phyloP scores from a whole-genome alignment of 2,888 invertebrate genomes.

The Drosophila pseudotakahashii region DNA sequence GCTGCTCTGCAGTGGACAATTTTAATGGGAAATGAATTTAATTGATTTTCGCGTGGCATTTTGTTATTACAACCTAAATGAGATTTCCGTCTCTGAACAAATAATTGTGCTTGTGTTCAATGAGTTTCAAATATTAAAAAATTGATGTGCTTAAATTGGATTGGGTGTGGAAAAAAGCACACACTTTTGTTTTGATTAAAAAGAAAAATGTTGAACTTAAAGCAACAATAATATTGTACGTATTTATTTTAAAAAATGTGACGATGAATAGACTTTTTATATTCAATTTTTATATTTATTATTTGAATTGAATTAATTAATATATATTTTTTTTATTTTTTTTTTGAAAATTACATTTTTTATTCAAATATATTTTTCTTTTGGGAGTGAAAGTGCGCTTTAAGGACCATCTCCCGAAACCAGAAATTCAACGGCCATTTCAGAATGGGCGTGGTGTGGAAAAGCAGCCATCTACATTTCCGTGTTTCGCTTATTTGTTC shows the following conservation, averaged over 20 bases:
- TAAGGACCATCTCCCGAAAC: not conserved
- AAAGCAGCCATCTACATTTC: conserved; percentile 15
- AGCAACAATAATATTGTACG: not conserved
- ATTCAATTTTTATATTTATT: no score
- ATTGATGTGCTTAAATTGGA: conserved; percentile 8
- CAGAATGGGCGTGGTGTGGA: conserved; percentile 1
- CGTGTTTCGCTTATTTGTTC: conserved; percentile 73
- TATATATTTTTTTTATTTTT: no score
- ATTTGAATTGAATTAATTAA: no score
- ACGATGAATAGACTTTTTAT: not conserved
- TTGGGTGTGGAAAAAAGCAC: conserved; percentile 1
- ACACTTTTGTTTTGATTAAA: not conserved
- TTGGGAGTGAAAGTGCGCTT: not conserved
- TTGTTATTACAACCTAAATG: conserved; percentile 73
- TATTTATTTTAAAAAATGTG: not conserved
- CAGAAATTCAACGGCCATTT: not conserved
- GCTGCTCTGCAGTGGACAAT: conserved; percentile 44
- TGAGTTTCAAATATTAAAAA: conserved; percentile 12
- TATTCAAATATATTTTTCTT: not conserved
- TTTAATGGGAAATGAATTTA: conserved; percentile 70
- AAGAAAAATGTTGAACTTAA: not conserved
- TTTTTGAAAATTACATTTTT: not conserved
- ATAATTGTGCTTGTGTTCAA: conserved; percentile 11
- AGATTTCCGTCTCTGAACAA: conserved; percentile 49
- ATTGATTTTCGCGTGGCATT: conserved; percentile 67